A percentile compares a stretch with the other conserved stretches of the same genome.
These are phyloP conservation scores for Pecten maximus DNA, from an alignment of 2,888 invertebrate species.

Conservation along the genomic window DNA sequence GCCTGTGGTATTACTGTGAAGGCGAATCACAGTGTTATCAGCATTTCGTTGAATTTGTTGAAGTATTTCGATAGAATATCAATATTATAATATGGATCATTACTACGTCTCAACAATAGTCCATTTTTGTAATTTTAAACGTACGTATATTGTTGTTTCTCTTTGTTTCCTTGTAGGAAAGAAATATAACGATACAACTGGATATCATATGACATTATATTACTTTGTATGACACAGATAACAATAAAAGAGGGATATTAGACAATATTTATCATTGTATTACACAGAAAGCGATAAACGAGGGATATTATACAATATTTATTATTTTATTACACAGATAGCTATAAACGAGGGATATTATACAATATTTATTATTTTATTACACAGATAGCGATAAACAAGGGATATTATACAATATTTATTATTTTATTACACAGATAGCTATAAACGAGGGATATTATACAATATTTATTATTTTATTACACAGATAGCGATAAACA, in stretches of 20 bases:
- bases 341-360: slow-evolving; percentile 58
- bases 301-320: neutral
- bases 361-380: neutral
- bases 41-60: too few species aligned
- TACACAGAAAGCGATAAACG: neutral
- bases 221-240: neutral
- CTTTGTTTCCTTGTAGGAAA: too few species aligned
- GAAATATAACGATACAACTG: too few species aligned
- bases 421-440: neutral
- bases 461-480: neutral
- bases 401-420: neutral
- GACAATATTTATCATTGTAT: neutral
- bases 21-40: too few species aligned
- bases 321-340: slow-evolving; percentile 56
- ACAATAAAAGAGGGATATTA: neutral
- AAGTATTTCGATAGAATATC: too few species aligned
- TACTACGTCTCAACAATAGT: too few species aligned
- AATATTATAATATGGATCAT: too few species aligned
- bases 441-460: neutral
- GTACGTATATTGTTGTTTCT: too few species aligned
- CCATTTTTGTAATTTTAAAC: too few species aligned
- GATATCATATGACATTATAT: too few species aligned
- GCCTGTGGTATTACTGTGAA: too few species aligned
- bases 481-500: neutral
- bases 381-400: neutral